phyloP scores from a whole-genome alignment of 2,888 invertebrate genomes.

The Lithophane socia region DNA sequence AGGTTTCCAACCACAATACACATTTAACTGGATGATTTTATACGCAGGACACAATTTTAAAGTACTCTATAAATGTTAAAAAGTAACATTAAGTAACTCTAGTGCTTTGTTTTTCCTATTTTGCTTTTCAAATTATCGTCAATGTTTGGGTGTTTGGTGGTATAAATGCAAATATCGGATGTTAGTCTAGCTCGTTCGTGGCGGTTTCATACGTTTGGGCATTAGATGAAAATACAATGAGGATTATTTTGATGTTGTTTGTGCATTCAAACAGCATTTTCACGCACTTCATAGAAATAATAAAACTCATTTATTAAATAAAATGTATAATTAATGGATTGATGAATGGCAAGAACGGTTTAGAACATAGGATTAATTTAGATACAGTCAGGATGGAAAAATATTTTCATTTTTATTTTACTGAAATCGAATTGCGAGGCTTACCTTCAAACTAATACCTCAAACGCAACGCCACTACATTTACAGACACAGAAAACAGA shows the following conservation, averaged over 20 bases:
- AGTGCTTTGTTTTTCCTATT: constrained; percentile 73
- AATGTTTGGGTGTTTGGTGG: constrained; percentile 48
- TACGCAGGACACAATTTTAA: constrained; percentile 86
- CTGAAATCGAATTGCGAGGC: not conserved
- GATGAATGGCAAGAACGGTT: not conserved
- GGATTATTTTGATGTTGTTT: constrained; percentile 28
- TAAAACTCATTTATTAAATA: not conserved
- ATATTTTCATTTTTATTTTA: constrained; percentile 1
- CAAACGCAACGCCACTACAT: constrained; percentile 42
- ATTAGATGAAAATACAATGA: constrained; percentile 32
- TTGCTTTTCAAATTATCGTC: constrained; percentile 60
- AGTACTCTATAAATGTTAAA: constrained; percentile 84
- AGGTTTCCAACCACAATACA: constrained; percentile 84
- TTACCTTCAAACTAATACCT: constrained; percentile 42
- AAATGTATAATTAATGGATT: not conserved
- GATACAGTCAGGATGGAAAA: not conserved
- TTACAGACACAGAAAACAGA: constrained; percentile 62
- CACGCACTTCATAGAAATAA: not conserved
- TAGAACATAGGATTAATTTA: not conserved
- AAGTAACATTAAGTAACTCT: constrained; percentile 81
- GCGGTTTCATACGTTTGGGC: constrained; percentile 12
- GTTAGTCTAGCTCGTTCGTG: constrained; percentile 36
- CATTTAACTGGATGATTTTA: constrained; percentile 84
- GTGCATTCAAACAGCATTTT: not conserved
- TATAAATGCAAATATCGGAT: constrained; percentile 58